Evolutionary conservation across 2,113 vertebrate genomes (phyloP).

Genomic region (Trichomycterus rosablanca): DNA sequence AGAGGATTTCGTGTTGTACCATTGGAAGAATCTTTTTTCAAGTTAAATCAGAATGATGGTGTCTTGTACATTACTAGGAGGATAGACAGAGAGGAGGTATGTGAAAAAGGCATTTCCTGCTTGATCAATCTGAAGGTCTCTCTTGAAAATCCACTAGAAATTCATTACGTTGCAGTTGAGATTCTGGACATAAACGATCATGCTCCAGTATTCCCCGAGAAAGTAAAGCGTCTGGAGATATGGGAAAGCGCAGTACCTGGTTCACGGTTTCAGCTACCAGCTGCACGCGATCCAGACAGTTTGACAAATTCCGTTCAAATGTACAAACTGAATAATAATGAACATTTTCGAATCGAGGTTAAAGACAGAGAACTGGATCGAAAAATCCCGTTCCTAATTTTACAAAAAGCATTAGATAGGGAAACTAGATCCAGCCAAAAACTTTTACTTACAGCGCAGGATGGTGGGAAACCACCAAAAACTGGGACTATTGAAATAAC

Average conservation of each 20-base stretch:
- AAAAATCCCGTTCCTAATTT: conserved; percentile 51
- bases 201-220: conserved; percentile 43
- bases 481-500: conserved; percentile 56
- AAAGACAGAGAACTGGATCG: conserved; percentile 45
- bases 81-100: conserved; percentile 61
- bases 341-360: conserved; percentile 53
- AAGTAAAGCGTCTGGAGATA: conserved; percentile 45
- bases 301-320: conserved; percentile 48
- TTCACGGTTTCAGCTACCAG: conserved; percentile 42
- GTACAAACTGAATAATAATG: conserved; percentile 51
- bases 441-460: conserved; percentile 39
- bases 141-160: conserved; percentile 60
- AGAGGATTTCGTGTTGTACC: conserved; percentile 36
- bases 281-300: conserved; percentile 43
- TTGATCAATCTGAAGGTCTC: conserved; percentile 57
- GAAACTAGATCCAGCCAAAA: conserved; percentile 27
- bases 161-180: conserved; percentile 56
- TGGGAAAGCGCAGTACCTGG: conserved; percentile 48
- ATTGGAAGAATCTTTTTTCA: conserved; percentile 40
- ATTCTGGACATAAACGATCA: conserved; percentile 61
- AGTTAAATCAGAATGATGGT: conserved; percentile 54
- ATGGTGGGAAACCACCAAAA: conserved; percentile 58
- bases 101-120: conserved; percentile 48
- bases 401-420: conserved; percentile 51
- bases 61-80: conserved; percentile 45